Evolutionary conservation across 2,888 invertebrate genomes (phyloP).

Genomic region (Troglohyphantes excavatus): DNA sequence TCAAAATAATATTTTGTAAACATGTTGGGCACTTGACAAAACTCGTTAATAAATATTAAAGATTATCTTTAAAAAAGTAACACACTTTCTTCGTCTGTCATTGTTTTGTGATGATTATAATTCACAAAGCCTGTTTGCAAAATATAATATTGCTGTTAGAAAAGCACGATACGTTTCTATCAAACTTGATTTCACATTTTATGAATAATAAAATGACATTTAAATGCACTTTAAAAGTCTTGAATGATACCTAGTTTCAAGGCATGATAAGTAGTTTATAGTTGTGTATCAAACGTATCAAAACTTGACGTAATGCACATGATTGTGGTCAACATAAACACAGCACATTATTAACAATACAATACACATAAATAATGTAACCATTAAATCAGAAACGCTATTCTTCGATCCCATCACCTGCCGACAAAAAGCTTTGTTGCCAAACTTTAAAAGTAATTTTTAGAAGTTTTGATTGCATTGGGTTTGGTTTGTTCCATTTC

Average conservation of each 20-base stretch:
- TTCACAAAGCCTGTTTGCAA: not conserved
- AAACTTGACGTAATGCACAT: not conserved
- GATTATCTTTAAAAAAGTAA: not conserved
- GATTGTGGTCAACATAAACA: slow-evolving; percentile 14
- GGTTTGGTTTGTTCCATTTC: too few relatives aligned
- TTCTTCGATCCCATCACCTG: slow-evolving; percentile 69
- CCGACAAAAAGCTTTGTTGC: slow-evolving; percentile 60
- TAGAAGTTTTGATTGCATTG: too few relatives aligned
- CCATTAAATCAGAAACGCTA: slow-evolving; percentile 64
- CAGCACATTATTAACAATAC: slow-evolving; percentile 45
- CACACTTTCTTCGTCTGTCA: not conserved
- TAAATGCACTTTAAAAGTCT: not conserved
- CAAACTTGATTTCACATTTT: not conserved
- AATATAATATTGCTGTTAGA: not conserved
- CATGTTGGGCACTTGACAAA: slow-evolving; percentile 2
- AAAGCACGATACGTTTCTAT: not conserved
- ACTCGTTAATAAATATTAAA: not conserved
- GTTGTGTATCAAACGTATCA: not conserved
- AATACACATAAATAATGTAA: slow-evolving; percentile 52
- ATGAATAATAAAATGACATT: slow-evolving; percentile 17
- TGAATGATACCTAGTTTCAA: not conserved
- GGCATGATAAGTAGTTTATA: not conserved
- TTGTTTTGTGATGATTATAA: not conserved
- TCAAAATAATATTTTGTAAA: slow-evolving; percentile 1
- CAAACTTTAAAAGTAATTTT: not conserved